Evolutionary conservation across 1,140 invertebrate genomes (phyloP).

Genomic region (Microplitis mediator): DNA sequence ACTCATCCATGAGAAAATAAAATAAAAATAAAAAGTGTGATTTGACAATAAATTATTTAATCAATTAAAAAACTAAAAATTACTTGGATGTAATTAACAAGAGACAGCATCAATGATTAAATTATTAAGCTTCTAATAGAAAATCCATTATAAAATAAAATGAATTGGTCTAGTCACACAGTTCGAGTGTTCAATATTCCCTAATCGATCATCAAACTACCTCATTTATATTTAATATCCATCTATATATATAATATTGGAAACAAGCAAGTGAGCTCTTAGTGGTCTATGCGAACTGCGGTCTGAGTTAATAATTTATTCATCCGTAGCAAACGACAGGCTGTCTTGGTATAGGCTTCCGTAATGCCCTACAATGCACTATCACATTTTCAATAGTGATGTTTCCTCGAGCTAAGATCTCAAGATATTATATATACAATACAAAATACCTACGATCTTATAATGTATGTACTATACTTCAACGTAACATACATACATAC

Average conservation of each 20-base stretch:
- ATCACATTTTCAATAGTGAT: not conserved
- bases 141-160: not conserved
- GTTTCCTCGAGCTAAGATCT: not conserved
- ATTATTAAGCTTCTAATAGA: not conserved
- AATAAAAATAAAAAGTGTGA: too few relatives aligned
- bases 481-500: too few relatives aligned
- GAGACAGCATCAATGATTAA: not conserved
- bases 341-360: slow-evolving; percentile 7
- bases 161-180: not conserved
- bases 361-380: not conserved
- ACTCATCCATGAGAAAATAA: too few relatives aligned
- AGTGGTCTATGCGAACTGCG: not conserved
- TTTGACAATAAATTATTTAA: too few relatives aligned
- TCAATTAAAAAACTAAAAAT: too few relatives aligned
- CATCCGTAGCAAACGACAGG: slow-evolving; percentile 4
- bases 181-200: not conserved
- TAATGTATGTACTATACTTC: too few relatives aligned
- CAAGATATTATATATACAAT: not conserved
- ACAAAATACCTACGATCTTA: not conserved
- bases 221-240: not conserved
- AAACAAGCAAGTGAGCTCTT: not conserved
- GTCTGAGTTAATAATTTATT: slow-evolving; percentile 21
- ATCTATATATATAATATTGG: not conserved
- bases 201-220: not conserved
- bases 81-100: too few relatives aligned